Percentiles rank a stretch among this genome's conserved stretches.
These are phyloP conservation scores for Rhegmatorhina hoffmannsi DNA, from an alignment of 2,113 vertebrate species.

Conservation along the genomic window DNA sequence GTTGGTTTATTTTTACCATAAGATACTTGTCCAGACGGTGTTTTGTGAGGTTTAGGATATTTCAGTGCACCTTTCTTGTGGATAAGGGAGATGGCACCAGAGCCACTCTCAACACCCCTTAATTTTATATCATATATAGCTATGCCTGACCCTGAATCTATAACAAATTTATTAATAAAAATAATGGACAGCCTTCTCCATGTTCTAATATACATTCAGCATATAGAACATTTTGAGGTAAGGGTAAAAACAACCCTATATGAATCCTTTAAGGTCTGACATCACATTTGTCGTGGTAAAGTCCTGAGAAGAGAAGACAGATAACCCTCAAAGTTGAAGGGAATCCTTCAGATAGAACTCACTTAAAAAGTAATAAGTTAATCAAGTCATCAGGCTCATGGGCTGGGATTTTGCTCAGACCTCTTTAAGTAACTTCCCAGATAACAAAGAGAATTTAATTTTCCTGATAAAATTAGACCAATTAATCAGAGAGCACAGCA, in stretches of 20 bases:
- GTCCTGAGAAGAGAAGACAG: constrained; percentile 39
- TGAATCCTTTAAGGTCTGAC: constrained; percentile 11
- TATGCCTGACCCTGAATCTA: neutral
- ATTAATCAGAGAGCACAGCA: constrained; percentile 69
- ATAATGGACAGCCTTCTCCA: neutral
- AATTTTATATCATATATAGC: neutral
- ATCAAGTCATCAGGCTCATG: constrained; percentile 51
- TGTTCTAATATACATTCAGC: neutral
- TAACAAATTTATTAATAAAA: neutral
- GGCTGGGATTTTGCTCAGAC: constrained; percentile 31
- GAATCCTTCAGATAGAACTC: constrained; percentile 46
- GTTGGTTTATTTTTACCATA: neutral
- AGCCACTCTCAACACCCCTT: neutral
- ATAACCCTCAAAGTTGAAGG: constrained; percentile 32
- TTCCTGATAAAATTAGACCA: constrained; percentile 72
- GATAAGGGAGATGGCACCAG: neutral
- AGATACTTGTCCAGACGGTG: neutral
- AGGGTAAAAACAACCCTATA: neutral
- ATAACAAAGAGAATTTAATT: constrained; percentile 71
- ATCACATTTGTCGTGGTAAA: constrained; percentile 42
- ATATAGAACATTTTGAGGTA: neutral
- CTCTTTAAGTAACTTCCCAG: constrained; percentile 63
- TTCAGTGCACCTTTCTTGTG: neutral
- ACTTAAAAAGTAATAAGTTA: constrained; percentile 62
- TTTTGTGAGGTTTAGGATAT: neutral